A percentile compares a stretch with the other conserved stretches of the same genome.
Evolutionary conservation across 2,888 invertebrate species (phyloP).

Genomic region (Alloscopus bannaensis): DNA sequence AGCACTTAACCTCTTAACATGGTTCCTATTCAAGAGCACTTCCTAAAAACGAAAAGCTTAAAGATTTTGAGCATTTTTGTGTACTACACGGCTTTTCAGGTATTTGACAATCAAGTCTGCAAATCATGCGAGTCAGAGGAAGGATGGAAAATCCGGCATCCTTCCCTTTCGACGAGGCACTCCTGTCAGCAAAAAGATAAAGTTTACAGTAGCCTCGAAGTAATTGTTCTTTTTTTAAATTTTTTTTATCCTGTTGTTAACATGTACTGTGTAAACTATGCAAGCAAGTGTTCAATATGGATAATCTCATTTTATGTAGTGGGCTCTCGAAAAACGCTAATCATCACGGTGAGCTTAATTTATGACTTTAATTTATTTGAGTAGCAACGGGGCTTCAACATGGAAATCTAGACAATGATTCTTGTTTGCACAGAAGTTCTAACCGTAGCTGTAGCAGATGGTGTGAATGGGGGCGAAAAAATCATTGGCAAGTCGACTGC

Average conservation of each 20-base stretch:
- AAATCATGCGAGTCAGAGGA: not conserved
- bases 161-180: constrained; percentile 47
- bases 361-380: too few species aligned
- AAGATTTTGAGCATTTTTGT: too few species aligned
- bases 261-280: too few species aligned
- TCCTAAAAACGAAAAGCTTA: too few species aligned
- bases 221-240: not conserved
- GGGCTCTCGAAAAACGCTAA: constrained; percentile 35
- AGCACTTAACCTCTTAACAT: not conserved
- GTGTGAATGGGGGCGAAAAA: constrained; percentile 40
- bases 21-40: not conserved
- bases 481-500: constrained; percentile 18
- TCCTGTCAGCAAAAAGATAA: constrained; percentile 35
- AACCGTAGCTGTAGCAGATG: constrained; percentile 33
- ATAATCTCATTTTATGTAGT: too few species aligned
- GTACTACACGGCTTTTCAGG: too few species aligned
- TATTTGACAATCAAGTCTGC: constrained; percentile 40
- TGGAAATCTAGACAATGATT: not conserved
- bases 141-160: constrained; percentile 12
- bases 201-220: constrained; percentile 25
- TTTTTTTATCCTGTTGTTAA: too few species aligned
- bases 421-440: constrained; percentile 37
- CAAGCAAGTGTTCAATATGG: too few species aligned
- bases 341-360: constrained; percentile 44
- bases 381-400: too few species aligned